Evolutionary conservation across 2,888 invertebrate species (phyloP).

Genomic region (Argyresthia albistria): DNA sequence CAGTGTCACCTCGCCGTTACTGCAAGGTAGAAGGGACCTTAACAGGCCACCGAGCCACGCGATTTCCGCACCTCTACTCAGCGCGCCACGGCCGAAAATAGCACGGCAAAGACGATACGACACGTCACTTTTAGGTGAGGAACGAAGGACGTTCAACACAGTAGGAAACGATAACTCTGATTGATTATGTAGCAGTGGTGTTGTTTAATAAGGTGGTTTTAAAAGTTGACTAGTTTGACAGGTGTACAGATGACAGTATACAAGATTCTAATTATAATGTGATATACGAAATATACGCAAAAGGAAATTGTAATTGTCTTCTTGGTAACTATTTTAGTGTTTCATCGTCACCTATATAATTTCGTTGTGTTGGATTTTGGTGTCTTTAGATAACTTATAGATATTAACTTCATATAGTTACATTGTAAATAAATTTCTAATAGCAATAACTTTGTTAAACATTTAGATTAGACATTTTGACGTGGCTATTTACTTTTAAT

Average conservation of each 20-base stretch:
- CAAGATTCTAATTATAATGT: slow-evolving; percentile 66
- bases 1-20: slow-evolving; percentile 76
- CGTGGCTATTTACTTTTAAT: background rate
- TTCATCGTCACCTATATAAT: slow-evolving; percentile 10
- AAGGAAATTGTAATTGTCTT: slow-evolving; percentile 36
- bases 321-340: slow-evolving; percentile 15
- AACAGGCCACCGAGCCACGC: slow-evolving; percentile 45
- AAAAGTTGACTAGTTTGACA: slow-evolving; percentile 9
- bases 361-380: slow-evolving; percentile 42
- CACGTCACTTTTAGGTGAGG: slow-evolving; percentile 52
- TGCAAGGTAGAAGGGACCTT: slow-evolving; percentile 57
- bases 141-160: slow-evolving; percentile 53
- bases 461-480: background rate
- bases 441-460: slow-evolving; percentile 47
- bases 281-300: slow-evolving; percentile 46
- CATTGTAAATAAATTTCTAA: slow-evolving; percentile 39
- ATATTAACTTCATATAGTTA: background rate
- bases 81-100: slow-evolving; percentile 56
- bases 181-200: slow-evolving; percentile 20
- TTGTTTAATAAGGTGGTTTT: slow-evolving; percentile 7
- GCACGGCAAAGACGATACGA: slow-evolving; percentile 60
- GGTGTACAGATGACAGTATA: slow-evolving; percentile 30
- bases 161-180: slow-evolving; percentile 61
- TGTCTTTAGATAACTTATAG: slow-evolving; percentile 25
- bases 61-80: slow-evolving; percentile 59